Percentiles rank a stretch among this genome's conserved stretches.
phyloP scores from a whole-genome alignment of 2,113 vertebrate species.

The Thamnophis sirtalis region DNA sequence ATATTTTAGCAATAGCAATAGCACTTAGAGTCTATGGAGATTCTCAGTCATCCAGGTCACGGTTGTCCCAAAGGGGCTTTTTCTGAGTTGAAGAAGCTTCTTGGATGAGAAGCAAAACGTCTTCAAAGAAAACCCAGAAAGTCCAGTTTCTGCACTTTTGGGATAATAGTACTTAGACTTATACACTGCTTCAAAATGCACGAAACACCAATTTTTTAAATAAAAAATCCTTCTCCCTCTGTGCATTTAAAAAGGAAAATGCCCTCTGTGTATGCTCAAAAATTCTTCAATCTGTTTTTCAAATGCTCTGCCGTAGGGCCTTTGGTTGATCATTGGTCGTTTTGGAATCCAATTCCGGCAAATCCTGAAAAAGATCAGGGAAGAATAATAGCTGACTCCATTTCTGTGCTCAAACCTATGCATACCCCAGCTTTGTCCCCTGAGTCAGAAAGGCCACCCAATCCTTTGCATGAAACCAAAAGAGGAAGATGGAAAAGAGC shows the following conservation, averaged over 20 bases:
- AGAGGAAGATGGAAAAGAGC: background rate
- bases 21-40: too few species aligned
- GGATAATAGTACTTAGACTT: background rate
- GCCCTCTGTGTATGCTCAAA: background rate
- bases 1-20: background rate
- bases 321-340: background rate
- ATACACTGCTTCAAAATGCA: background rate
- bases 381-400: background rate
- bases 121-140: too few species aligned
- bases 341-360: background rate
- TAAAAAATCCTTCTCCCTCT: background rate
- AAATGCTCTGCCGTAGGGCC: background rate
- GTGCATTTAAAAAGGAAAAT: background rate
- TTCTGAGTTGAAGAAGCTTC: too few species aligned
- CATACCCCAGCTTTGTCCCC: background rate
- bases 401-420: background rate
- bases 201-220: background rate
- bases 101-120: too few species aligned
- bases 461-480: fast-evolving
- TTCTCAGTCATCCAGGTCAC: too few species aligned
- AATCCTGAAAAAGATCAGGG: background rate
- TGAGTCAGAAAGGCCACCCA: background rate
- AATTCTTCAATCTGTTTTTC: background rate
- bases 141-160: too few species aligned
- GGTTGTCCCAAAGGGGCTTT: too few species aligned